A percentile compares a stretch with the other conserved stretches of the same genome.
phyloP scores from a whole-genome alignment of 1,140 invertebrate genomes.

The Dinothrombium tinctorium region DNA sequence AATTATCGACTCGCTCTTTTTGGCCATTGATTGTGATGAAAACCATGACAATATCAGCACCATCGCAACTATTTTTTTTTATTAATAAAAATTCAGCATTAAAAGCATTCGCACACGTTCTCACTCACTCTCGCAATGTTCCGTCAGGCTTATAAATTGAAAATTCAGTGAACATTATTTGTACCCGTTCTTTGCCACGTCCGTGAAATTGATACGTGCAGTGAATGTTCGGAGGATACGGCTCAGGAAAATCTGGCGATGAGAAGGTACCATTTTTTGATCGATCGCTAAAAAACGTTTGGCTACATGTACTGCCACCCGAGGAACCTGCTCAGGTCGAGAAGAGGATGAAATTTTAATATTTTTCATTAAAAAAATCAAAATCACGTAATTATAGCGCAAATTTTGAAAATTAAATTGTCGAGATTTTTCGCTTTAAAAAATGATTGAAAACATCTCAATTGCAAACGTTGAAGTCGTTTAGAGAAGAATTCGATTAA shows the following conservation, averaged over 20 bases:
- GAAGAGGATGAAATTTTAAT: too few relatives aligned
- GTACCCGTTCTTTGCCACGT: conserved; percentile 46
- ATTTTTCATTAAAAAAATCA: too few relatives aligned
- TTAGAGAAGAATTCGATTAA: too few relatives aligned
- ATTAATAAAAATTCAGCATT: too few relatives aligned
- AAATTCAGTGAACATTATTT: conserved; percentile 44
- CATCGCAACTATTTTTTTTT: conserved; percentile 57
- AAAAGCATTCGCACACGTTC: too few relatives aligned
- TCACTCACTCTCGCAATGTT: conserved; percentile 33
- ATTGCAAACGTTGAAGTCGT: too few relatives aligned
- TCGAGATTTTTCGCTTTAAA: too few relatives aligned
- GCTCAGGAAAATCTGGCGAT: conserved; percentile 45
- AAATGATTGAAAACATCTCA: too few relatives aligned
- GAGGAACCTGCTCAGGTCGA: too few relatives aligned
- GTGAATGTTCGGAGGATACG: conserved; percentile 42
- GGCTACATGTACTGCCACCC: conserved; percentile 43
- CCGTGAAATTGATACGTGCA: conserved; percentile 65
- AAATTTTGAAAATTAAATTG: too few relatives aligned
- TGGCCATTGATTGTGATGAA: conserved; percentile 50
- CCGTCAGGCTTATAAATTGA: conserved; percentile 31
- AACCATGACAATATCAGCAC: conserved; percentile 44
- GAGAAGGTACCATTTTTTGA: conserved; percentile 50
- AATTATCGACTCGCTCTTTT: conserved; percentile 50
- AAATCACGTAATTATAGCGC: too few relatives aligned
- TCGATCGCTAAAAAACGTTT: conserved; percentile 47